These are phyloP conservation scores for Callaeas wilsoni DNA, from an alignment of 2,113 vertebrate genomes.

Conservation along the genomic window DNA sequence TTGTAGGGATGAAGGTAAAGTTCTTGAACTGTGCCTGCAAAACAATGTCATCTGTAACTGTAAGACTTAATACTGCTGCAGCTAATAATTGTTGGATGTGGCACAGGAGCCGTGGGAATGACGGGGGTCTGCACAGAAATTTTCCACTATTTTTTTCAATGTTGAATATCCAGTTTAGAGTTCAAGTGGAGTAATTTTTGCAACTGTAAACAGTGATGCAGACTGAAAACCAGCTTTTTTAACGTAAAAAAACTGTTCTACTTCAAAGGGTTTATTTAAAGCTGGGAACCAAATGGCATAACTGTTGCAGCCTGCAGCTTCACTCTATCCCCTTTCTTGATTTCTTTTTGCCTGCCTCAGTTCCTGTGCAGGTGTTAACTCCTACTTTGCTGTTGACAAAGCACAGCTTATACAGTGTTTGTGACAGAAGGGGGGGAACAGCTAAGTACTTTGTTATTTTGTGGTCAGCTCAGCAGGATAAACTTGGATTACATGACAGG, in stretches of 20 bases:
- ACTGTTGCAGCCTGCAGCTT: neutral
- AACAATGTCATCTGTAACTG: neutral
- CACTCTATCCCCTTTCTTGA: neutral
- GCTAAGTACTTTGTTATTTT: neutral
- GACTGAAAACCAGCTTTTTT: neutral
- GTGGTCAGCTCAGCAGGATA: neutral
- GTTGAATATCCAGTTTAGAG: neutral
- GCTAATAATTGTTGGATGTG: neutral
- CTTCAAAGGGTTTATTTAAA: conserved; percentile 28
- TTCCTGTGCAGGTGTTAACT: neutral
- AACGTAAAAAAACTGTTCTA: neutral
- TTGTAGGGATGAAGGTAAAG: neutral
- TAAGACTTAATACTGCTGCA: neutral
- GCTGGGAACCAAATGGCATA: neutral
- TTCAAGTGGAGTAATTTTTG: neutral
- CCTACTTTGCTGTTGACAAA: neutral
- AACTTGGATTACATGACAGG: neutral
- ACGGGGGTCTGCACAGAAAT: neutral
- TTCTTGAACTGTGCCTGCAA: neutral
- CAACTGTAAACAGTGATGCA: neutral
- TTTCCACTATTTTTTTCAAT: neutral
- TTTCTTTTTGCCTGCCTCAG: neutral
- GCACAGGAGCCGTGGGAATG: neutral
- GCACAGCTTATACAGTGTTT: neutral
- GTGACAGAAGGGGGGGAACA: neutral